Conservation (phyloP, 2,888 invertebrate genomes). For the Tubulanus polymorphus region DNA sequence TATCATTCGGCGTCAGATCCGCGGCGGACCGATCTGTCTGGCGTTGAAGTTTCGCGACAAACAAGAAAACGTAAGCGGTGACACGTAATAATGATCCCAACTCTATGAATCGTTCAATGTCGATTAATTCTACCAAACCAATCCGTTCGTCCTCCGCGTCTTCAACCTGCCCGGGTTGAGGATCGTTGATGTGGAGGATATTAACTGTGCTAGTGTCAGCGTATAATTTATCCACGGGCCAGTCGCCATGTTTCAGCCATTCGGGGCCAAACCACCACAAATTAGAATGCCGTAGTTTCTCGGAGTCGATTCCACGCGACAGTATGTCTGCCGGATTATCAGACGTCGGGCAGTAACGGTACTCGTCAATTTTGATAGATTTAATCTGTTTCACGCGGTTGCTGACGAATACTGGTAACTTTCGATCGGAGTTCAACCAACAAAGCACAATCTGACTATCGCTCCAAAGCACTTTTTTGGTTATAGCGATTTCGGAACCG, state of each 20-base stretch:
- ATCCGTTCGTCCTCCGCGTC: no score
- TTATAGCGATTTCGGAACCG: neutral
- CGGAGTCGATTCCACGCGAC: neutral
- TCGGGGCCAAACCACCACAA: slow-evolving; percentile 1
- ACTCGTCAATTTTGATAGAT: neutral
- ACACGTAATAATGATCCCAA: neutral
- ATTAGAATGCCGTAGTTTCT: neutral
- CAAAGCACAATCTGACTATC: neutral
- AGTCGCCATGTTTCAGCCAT: neutral
- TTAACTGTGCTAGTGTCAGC: neutral
- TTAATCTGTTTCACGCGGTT: neutral
- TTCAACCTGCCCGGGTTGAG: no score
- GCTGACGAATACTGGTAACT: neutral
- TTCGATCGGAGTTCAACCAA: neutral
- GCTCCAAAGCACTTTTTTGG: slow-evolving; percentile 1
- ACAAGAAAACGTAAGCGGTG: neutral
- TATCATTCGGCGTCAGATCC: neutral
- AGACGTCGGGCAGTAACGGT: neutral
- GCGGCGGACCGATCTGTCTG: neutral
- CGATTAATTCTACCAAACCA: no score
- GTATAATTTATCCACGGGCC: neutral
- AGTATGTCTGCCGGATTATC: slow-evolving; percentile 2
- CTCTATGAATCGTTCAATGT: neutral
- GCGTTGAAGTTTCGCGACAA: neutral
- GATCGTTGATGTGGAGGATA: no score